Base-by-base conservation (phyloP, 2,888 invertebrate species). In the Hypolimnas misippus region DNA sequence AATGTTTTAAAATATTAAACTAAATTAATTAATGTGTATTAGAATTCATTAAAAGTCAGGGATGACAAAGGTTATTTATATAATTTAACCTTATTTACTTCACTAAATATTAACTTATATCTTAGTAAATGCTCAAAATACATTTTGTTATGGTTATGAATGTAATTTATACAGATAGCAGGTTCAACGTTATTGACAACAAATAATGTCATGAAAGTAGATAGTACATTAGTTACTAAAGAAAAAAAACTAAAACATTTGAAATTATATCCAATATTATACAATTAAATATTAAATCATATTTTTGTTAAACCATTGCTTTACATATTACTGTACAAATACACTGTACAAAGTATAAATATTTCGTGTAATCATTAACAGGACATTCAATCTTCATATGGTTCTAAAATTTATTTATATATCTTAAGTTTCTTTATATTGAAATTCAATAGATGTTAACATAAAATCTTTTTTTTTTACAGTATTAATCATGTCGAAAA, bases 401-500 rank as follows among this genome's bases (percentile, higher is more conserved):
- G n/a, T n/a, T n/a, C n/a, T n/a, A n/a, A n/a, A n/a, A n/a, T n/a
- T n/a, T n/a, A 42, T 10, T 42, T 1, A 42, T 8, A 1, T 31
- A 0, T 31, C 6, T 31, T 2, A 0, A 31, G 5, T 31, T 31
- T 31, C 31, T 31, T 31, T 7, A 31, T 31, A 31, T 31, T 31
- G 31, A 31, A 31, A 31, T 1, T 2, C 1, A 12, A 1, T 35
- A 31, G 16, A 17, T 4, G 2, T 19, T 21, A 2, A 46, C n/a
- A n/a, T 21, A 21, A 25, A 17, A n/a, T n/a, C n/a, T n/a, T n/a
- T n/a, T n/a, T n/a, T n/a, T n/a, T n/a, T n/a, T 78, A 55, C 77
- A 81, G 78, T 73, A 68, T 62, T 51, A 69, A 85, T 70, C 31
- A 93, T 94, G 94, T 89, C 90, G 74, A 95, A 95, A 89, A 95